phyloP scores from a whole-genome alignment of 2,113 vertebrate genomes.

The Meleagris gallopavo region DNA sequence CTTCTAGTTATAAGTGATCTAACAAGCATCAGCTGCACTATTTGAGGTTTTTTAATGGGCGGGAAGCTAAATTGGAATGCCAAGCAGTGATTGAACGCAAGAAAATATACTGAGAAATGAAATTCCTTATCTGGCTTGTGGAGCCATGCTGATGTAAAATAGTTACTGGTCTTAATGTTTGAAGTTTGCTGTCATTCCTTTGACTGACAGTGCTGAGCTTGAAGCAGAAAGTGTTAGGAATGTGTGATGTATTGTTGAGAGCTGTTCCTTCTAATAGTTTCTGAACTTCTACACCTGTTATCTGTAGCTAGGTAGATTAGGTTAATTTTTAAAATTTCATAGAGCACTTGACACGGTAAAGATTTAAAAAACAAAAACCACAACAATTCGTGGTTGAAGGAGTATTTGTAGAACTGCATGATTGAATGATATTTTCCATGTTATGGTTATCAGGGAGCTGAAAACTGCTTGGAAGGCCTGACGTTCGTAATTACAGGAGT shows the following conservation, averaged over 20 bases:
- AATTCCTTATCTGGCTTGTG: neutral
- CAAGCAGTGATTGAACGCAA: neutral
- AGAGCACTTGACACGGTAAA: neutral
- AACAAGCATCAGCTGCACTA: neutral
- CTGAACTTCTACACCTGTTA: neutral
- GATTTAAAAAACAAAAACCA: neutral
- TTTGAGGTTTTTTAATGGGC: neutral
- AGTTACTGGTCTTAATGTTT: neutral
- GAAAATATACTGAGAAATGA: neutral
- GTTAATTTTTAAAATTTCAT: neutral
- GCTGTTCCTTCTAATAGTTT: neutral
- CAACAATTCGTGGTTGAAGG: neutral
- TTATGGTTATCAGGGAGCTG: slow-evolving; percentile 86
- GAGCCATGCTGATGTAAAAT: neutral
- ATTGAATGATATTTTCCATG: slow-evolving; percentile 43
- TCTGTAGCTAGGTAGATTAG: neutral
- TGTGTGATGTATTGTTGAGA: neutral
- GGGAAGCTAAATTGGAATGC: neutral
- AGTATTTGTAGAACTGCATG: neutral
- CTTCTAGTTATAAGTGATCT: neutral
- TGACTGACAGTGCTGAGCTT: neutral
- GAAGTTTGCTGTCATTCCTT: neutral
- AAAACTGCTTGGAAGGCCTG: slow-evolving; percentile 96
- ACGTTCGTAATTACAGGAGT: slow-evolving; percentile 95
- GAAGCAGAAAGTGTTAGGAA: neutral